Percentiles rank a stretch among this genome's conserved stretches.
These are phyloP conservation scores for Celastrina argiolus DNA, from an alignment of 2,888 invertebrate genomes.

Conservation along the genomic window DNA sequence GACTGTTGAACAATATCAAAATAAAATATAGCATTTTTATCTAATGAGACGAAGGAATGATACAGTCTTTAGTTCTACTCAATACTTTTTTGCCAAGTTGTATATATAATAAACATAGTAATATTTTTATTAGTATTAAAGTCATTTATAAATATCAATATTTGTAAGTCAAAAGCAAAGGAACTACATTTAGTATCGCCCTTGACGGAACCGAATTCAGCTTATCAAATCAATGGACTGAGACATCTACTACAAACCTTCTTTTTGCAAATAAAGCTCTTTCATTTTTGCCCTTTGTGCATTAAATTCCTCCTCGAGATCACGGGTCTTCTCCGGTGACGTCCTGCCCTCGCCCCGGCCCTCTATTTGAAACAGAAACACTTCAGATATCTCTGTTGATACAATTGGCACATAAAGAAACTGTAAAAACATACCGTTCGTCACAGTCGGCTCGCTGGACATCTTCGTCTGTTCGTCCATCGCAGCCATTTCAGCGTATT, in stretches of 20 bases:
- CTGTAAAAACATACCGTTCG: constrained; percentile 59
- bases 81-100: too few species aligned
- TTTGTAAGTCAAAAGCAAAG: neutral
- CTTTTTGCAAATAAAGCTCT: constrained; percentile 94
- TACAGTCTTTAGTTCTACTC: too few species aligned
- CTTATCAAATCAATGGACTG: constrained; percentile 1
- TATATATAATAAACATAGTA: too few species aligned
- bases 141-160: neutral
- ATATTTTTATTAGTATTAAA: too few species aligned
- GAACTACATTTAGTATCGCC: neutral
- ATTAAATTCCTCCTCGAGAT: constrained; percentile 91
- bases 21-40: too few species aligned
- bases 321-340: constrained; percentile 54
- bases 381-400: constrained; percentile 53
- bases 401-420: constrained; percentile 31
- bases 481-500: constrained; percentile 26
- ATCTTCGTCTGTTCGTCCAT: constrained; percentile 44
- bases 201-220: neutral
- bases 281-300: constrained; percentile 94
- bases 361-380: constrained; percentile 71
- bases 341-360: constrained; percentile 46
- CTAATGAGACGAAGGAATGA: too few species aligned
- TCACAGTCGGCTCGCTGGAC: constrained; percentile 54
- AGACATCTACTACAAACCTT: constrained; percentile 79
- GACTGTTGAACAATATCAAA: too few species aligned